Evolutionary conservation across 2,888 invertebrate species (phyloP), one percentile per base, ranked within the genome.

Genomic region (Lutraria lutraria): DNA sequence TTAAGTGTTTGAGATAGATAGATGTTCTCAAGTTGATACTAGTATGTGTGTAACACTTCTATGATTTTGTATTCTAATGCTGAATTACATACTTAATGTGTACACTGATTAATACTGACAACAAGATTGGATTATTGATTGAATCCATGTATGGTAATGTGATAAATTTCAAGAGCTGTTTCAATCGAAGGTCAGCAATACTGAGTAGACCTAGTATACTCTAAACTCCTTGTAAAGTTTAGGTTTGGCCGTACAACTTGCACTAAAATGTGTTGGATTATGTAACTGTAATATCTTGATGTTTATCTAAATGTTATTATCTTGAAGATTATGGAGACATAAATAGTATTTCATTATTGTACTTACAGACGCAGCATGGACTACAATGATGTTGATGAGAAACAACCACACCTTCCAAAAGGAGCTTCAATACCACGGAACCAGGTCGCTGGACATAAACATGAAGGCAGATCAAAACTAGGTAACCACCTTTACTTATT

Each of bases 401-500:
- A 92, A 60, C 81, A 89, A n/a, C 89, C 90, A 72, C 92, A 91
- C 54, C 88, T 92, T 83, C 92, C 92, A 54, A 91, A 91, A 85
- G 92, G 92, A 34, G 91, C 91, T 25, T 81, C 89, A 21, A 89
- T 92, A 88, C 92, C 92, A 54, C 90, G 91, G 19, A 93, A 92
- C 81, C 94, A 94, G 85, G 94, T 94, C 60, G 94, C 94, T 43
- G 94, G 94, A 68, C 94, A 94, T 83, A 93, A 94, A 90, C 92
- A 93, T 81, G 93, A 94, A 86, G 94, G 94, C 16, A 91, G 90
- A 53, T 87, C 91, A 53, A 93, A 94, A 88, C 83, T 93, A 91
- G 94, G 94, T 93, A 87, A 83, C 25, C n/a, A 68, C 4, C 43
- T 2, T 43, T 8, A 43, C 8, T 8, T 43, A 43, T 43, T 43